Conservation (phyloP, 1,140 invertebrate genomes). For the Bombus pyrosoma region DNA sequence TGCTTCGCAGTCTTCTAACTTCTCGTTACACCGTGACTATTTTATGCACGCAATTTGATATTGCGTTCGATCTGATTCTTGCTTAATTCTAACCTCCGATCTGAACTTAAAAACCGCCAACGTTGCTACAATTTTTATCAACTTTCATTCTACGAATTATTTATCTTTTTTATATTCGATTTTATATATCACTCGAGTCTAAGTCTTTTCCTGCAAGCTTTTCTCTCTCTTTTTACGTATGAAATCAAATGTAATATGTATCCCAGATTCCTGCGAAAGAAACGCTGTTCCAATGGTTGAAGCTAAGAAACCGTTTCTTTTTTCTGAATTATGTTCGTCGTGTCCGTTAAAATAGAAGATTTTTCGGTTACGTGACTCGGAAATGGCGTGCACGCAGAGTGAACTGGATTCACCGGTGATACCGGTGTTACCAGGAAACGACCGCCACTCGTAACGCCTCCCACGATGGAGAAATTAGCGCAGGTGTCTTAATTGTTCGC, state of each 20-base stretch:
- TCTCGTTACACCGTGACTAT: too few species aligned
- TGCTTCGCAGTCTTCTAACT: too few species aligned
- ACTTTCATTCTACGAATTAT: neutral
- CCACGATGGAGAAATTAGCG: slow-evolving; percentile 66
- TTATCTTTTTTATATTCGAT: neutral
- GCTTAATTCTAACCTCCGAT: too few species aligned
- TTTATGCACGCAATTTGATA: neutral
- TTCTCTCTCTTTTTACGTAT: too few species aligned
- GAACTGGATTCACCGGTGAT: slow-evolving; percentile 4
- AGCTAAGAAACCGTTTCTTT: slow-evolving; percentile 9
- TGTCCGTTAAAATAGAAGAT: slow-evolving; percentile 21
- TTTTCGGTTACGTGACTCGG: slow-evolving; percentile 61
- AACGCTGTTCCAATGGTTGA: neutral
- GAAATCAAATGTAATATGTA: too few species aligned
- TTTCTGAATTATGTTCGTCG: neutral
- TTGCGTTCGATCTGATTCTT: neutral
- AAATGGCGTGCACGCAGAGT: slow-evolving; percentile 29
- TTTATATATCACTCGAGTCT: too few species aligned
- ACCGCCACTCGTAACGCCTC: slow-evolving; percentile 62
- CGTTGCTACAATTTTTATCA: neutral
- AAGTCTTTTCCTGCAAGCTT: too few species aligned
- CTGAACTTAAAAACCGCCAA: neutral
- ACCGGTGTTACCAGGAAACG: slow-evolving; percentile 65
- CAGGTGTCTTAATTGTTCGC: slow-evolving; percentile 64
- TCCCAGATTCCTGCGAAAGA: neutral